Conservation (phyloP, 2,797 vertebrate species). For the Sebastiscus albofasciatus region DNA sequence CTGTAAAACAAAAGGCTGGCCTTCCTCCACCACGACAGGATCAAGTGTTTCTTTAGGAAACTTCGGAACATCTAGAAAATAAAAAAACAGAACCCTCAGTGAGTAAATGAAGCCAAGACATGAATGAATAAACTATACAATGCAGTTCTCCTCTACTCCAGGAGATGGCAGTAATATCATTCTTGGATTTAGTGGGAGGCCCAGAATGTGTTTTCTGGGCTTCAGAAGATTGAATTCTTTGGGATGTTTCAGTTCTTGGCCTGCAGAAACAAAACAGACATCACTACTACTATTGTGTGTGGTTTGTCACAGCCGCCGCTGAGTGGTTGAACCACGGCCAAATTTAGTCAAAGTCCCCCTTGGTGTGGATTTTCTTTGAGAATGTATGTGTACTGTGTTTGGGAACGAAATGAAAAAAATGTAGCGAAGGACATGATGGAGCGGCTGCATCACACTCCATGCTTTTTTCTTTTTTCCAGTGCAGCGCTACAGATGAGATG, state of each 20-base stretch:
- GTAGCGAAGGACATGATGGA: constrained; percentile 62
- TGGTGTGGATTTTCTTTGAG: constrained; percentile 53
- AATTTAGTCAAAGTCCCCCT: constrained; percentile 30
- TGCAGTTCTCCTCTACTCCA: constrained; percentile 50
- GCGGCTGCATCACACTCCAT: constrained; percentile 40
- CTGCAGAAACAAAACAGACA: constrained; percentile 56
- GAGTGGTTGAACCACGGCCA: constrained; percentile 53
- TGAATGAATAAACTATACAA: not conserved
- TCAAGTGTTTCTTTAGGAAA: constrained; percentile 95
- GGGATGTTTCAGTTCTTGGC: constrained; percentile 8
- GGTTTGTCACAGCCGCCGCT: constrained; percentile 31
- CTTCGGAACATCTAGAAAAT: constrained; percentile 89
- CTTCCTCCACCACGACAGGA: constrained; percentile 90
- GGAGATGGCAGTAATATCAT: constrained; percentile 70
- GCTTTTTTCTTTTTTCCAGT: constrained; percentile 21
- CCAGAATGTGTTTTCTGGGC: not conserved
- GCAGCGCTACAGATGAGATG: constrained; percentile 29
- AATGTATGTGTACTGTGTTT: constrained; percentile 61
- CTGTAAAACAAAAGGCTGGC: constrained; percentile 87
- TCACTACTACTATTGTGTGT: constrained; percentile 37
- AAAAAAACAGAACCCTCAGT: not conserved
- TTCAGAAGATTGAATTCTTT: constrained; percentile 17
- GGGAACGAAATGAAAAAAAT: constrained; percentile 69
- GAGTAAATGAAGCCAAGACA: not conserved
- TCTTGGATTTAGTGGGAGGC: not conserved